Evolutionary conservation across 2,888 invertebrate species (phyloP).

Genomic region (Harpalus rufipes): DNA sequence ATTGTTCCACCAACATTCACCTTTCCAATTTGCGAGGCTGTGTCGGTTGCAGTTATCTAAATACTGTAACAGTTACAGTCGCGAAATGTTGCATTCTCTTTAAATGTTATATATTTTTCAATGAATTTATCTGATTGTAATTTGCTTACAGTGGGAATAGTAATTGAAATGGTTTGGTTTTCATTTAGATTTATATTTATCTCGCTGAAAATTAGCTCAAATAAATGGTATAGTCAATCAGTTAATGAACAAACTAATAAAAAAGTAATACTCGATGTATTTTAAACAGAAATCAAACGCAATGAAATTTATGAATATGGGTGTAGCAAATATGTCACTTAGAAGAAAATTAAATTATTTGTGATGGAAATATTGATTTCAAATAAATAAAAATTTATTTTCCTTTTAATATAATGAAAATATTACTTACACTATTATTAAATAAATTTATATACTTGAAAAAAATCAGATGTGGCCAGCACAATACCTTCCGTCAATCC

Average conservation of each 20-base stretch:
- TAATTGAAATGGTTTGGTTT: not conserved
- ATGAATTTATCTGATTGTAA: not conserved
- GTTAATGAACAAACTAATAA: not conserved
- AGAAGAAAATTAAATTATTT: not conserved
- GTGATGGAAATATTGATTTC: not conserved
- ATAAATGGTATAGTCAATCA: not conserved
- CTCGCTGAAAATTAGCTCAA: not conserved
- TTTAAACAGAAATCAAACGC: not conserved
- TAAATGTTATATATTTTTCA: constrained; percentile 32
- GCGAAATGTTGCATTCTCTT: constrained; percentile 1
- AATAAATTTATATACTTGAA: too few relatives aligned
- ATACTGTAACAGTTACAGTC: constrained; percentile 11
- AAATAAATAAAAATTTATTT: too few relatives aligned
- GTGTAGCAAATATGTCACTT: not conserved
- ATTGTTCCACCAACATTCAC: constrained; percentile 14
- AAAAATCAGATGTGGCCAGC: too few relatives aligned
- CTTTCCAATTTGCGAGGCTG: constrained; percentile 19
- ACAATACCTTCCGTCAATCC: too few relatives aligned
- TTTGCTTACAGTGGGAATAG: not conserved
- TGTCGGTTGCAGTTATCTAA: constrained; percentile 15
- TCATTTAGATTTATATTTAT: not conserved
- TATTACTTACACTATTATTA: too few relatives aligned
- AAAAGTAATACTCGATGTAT: not conserved
- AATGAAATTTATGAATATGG: not conserved
- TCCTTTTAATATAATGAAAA: too few relatives aligned